Evolutionary conservation across 1,140 invertebrate genomes (phyloP), one percentile per base, ranked within the genome.

Genomic region (Stratiolaelaps scimitus): DNA sequence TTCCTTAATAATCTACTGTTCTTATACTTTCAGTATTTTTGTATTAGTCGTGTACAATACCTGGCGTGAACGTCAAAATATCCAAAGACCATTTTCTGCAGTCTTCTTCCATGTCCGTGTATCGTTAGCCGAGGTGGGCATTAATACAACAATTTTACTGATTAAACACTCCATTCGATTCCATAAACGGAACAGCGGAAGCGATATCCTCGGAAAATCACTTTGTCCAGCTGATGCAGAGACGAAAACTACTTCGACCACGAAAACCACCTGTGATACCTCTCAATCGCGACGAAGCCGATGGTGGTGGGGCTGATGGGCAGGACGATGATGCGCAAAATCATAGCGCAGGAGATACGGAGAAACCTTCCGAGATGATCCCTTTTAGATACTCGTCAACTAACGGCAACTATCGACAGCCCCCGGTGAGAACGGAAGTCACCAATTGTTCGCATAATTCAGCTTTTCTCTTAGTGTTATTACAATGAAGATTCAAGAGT

Each of bases 211-310:
- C 53, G 34, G 53, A 60, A 60, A 23, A 26, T 20, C 53, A 60
- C 26, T 60, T 60, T 34, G 15, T 26, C 2, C 53, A 15, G 53
- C 17, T 60, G 17, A 23, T 60, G 26, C 53, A 60, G 23, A 15
- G 53, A 2, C 53, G 53, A 1, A 60, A 60, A 26, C 53, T 60
- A 15, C 26, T 60, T 34, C 53, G 53, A 60, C 53, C 53, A 1
- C 53, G 53, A 26, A 60, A 60, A 26, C 53, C 53, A 17, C 53
- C 53, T n/a, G 13, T 60, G 13, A 60, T 60, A 60, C 53, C 53
- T 26, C 23, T 60, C 15, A 26, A 60, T 6, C 17, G 53, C 6
- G 53, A 60, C 6, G 53, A 60, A 23, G 4, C 34, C 34, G 34
- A 40, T 40, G 34, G 34, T 40, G 10, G 34, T 6, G 34, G 34